A percentile compares a stretch with the other conserved stretches of the same genome.
Conservation (phyloP, 2,797 vertebrate species). For the Manis pentadactyla region DNA sequence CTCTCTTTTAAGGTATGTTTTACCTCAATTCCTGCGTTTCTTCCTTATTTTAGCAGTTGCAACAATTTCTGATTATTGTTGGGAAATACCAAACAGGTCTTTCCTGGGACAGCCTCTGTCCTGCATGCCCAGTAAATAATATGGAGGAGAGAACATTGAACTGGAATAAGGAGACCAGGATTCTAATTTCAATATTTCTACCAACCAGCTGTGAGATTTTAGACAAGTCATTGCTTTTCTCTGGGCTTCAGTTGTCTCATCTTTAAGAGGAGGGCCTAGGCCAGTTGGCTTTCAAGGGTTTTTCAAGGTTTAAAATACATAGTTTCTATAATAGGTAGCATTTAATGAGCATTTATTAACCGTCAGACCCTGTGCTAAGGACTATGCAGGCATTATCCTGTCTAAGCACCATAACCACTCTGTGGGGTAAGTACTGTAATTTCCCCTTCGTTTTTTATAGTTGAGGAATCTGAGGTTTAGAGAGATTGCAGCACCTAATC, state of each 20-base stretch:
- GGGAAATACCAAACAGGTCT: not conserved
- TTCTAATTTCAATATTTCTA: not conserved
- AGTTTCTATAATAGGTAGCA: not conserved
- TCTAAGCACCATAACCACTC: not conserved
- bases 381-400: not conserved
- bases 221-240: not conserved
- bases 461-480: not conserved
- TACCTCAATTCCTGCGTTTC: not conserved
- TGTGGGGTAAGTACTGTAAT: not conserved
- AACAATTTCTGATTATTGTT: not conserved
- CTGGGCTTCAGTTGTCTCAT: not conserved
- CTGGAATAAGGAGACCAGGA: not conserved
- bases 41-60: constrained; percentile 11
- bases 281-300: not conserved
- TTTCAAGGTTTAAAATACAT: not conserved
- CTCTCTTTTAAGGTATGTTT: constrained; percentile 11
- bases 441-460: not conserved
- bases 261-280: not conserved
- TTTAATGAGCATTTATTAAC: constrained; percentile 9
- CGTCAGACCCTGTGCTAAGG: not conserved
- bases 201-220: not conserved
- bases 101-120: not conserved
- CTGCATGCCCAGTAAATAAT: not conserved
- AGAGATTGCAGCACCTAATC: not conserved
- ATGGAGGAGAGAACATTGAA: not conserved